phyloP scores from a whole-genome alignment of 35 echinoderm and acorn worm genomes.

The Apostichopus japonicus region DNA sequence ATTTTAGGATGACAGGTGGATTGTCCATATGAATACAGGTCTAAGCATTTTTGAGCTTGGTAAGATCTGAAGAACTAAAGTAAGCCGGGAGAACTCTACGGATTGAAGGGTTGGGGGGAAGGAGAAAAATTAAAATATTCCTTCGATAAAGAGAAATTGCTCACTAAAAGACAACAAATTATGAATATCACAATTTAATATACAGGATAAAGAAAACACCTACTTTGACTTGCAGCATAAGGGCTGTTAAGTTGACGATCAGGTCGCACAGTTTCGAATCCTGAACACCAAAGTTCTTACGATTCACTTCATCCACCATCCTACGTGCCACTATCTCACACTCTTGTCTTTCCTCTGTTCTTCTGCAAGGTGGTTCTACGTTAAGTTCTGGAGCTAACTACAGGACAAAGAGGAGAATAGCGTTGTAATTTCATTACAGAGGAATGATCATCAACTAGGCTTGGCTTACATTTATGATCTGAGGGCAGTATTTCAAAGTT shows the following conservation, averaged over 20 bases:
- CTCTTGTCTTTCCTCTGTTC: slow-evolving; percentile 67
- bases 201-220: not conserved
- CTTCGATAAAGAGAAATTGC: not conserved
- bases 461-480: too few species aligned
- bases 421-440: too few species aligned
- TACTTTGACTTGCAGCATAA: slow-evolving; percentile 98
- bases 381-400: slow-evolving; percentile 96
- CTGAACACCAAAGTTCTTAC: slow-evolving; percentile 72
- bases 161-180: not conserved
- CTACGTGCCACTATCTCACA: slow-evolving; percentile 88
- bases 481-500: too few species aligned
- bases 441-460: too few species aligned
- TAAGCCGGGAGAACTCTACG: too few species aligned
- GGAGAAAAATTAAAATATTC: not conserved
- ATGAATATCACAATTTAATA: too few species aligned
- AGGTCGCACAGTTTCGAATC: slow-evolving; percentile 79
- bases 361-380: slow-evolving; percentile 80
- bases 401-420: too few species aligned
- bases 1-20: too few species aligned
- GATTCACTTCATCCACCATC: slow-evolving; percentile 84
- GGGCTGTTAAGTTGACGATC: slow-evolving; percentile 81
- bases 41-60: too few species aligned
- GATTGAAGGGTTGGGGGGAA: not conserved
- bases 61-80: too few species aligned
- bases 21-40: too few species aligned